phyloP scores from a whole-genome alignment of 2,113 vertebrate species.

The Eulemur macaco region DNA sequence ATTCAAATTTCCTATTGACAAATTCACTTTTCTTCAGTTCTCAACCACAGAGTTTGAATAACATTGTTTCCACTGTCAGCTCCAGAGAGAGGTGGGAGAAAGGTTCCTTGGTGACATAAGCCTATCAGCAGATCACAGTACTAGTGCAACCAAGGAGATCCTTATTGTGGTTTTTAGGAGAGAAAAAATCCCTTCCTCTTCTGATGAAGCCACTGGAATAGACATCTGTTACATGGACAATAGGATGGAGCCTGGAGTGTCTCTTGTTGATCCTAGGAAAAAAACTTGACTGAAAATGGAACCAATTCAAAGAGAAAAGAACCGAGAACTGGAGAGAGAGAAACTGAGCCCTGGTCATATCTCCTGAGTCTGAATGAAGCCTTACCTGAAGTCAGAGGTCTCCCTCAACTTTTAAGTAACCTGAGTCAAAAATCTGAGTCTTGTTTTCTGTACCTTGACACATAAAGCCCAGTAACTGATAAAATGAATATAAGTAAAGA shows the following conservation, averaged over 20 bases:
- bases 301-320: background rate
- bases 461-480: background rate
- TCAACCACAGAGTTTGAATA: background rate
- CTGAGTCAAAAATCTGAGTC: background rate
- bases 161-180: background rate
- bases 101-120: background rate
- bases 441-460: background rate
- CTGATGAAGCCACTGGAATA: background rate
- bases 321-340: background rate
- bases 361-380: background rate
- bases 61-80: background rate
- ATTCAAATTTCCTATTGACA: background rate
- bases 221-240: background rate
- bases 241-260: background rate
- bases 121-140: background rate
- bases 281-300: background rate
- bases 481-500: background rate
- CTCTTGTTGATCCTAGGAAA: background rate
- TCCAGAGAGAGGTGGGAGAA: background rate
- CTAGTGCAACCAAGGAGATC: background rate
- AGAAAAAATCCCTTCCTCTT: background rate
- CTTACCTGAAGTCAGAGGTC: background rate
- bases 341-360: background rate
- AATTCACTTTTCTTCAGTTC: background rate
- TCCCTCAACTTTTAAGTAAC: background rate